Percentiles rank a stretch among this genome's conserved stretches.
Conservation (phyloP, 1,140 invertebrate species). For the Heliconius eleuchia region DNA sequence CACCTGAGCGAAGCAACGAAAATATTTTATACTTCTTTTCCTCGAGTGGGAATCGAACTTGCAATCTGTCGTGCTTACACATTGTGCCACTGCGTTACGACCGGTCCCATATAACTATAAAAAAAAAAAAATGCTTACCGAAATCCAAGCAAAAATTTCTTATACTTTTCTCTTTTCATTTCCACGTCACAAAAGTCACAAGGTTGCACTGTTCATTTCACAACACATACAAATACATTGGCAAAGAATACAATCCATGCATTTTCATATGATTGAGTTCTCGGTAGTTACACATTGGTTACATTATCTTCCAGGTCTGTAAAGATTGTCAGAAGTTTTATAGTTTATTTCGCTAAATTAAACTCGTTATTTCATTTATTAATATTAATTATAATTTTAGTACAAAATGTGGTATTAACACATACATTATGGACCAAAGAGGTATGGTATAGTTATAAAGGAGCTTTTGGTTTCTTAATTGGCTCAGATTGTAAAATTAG, state of each 20-base stretch:
- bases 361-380: too few relatives aligned
- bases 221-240: conserved; percentile 41
- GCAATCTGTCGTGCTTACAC: too few relatives aligned
- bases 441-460: too few relatives aligned
- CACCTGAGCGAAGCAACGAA: too few relatives aligned
- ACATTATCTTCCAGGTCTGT: conserved; percentile 30
- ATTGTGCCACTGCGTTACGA: too few relatives aligned
- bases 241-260: conserved; percentile 46
- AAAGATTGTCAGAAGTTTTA: background rate
- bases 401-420: background rate
- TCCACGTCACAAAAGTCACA: conserved; percentile 54
- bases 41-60: too few relatives aligned
- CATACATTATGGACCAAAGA: too few relatives aligned
- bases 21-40: too few relatives aligned
- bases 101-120: too few relatives aligned
- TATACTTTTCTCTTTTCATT: conserved; percentile 80
- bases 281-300: conserved; percentile 20
- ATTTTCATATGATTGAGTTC: conserved; percentile 35
- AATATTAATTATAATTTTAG: too few relatives aligned
- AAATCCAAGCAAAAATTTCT: conserved; percentile 51
- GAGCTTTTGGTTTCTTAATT: background rate
- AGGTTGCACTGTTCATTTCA: conserved; percentile 62
- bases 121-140: conserved; percentile 49
- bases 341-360: too few relatives aligned
- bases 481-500: background rate